phyloP scores from a whole-genome alignment of 1,140 invertebrate species.

The Daktulosphaira vitifoliae region DNA sequence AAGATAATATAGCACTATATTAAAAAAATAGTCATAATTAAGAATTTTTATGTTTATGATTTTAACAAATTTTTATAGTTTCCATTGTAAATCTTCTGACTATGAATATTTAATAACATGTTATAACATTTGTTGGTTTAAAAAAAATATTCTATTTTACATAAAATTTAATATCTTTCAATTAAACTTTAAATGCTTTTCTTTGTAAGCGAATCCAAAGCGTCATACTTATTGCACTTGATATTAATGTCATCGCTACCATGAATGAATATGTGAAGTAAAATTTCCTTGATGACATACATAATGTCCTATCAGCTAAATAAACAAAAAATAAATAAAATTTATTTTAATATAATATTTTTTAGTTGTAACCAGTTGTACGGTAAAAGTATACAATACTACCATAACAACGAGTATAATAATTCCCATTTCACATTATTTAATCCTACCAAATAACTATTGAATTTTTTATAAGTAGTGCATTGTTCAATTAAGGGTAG shows the following conservation, averaged over 20 bases:
- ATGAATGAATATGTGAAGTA: conserved; percentile 24
- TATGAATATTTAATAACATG: too few species aligned
- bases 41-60: too few species aligned
- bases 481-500: too few species aligned
- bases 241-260: conserved; percentile 16
- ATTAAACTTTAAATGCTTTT: conserved; percentile 3
- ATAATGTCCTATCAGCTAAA: conserved; percentile 8
- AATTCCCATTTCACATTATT: background rate
- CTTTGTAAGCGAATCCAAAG: conserved; percentile 22
- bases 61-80: too few species aligned
- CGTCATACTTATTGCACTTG: conserved; percentile 15
- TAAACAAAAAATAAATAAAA: background rate
- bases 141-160: too few species aligned
- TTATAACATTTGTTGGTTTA: too few species aligned
- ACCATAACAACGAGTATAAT: background rate
- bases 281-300: conserved; percentile 21
- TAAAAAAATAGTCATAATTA: too few species aligned
- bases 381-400: background rate
- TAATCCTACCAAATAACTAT: too few species aligned
- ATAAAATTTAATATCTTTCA: conserved; percentile 37
- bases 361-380: background rate
- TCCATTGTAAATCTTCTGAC: too few species aligned
- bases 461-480: too few species aligned
- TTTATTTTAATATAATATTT: background rate
- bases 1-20: too few species aligned